Conservation (phyloP, 2,113 vertebrate genomes). For the Nothobranchius furzeri region DNA sequence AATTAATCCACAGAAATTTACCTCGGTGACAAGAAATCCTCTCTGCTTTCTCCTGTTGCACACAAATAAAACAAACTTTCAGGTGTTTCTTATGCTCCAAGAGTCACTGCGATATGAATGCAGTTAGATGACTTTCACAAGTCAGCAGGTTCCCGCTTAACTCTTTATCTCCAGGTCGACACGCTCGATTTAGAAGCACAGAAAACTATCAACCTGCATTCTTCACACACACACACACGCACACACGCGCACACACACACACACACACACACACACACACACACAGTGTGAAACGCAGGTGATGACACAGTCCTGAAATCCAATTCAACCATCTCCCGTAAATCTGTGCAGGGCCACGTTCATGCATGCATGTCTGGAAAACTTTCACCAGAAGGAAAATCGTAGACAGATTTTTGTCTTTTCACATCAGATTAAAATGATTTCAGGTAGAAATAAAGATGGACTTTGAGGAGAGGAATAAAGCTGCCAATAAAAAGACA, state of each 20-base stretch:
- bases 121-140: slow-evolving; percentile 66
- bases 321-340: slow-evolving; percentile 32
- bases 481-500: slow-evolving; percentile 20
- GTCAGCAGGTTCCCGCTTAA: slow-evolving; percentile 41
- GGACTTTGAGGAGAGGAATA: slow-evolving; percentile 13
- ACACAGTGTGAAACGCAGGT: slow-evolving; percentile 18
- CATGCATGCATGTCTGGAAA: slow-evolving; percentile 37
- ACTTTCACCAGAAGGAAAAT: slow-evolving; percentile 26
- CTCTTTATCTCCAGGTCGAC: slow-evolving; percentile 63
- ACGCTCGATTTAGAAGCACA: slow-evolving; percentile 60
- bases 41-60: background rate
- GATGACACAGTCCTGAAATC: slow-evolving; percentile 39
- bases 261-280: slow-evolving; percentile 6
- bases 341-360: slow-evolving; percentile 21
- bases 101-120: slow-evolving; percentile 21
- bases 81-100: slow-evolving; percentile 12
- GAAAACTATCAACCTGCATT: slow-evolving; percentile 40
- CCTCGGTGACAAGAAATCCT: background rate
- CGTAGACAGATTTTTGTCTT: background rate
- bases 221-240: slow-evolving; percentile 2
- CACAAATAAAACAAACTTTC: background rate
- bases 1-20: background rate
- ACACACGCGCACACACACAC: background rate
- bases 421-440: background rate
- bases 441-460: slow-evolving; percentile 11